These are phyloP conservation scores for Apotomis capreana DNA, from an alignment of 2,888 invertebrate genomes.

Conservation along the genomic window DNA sequence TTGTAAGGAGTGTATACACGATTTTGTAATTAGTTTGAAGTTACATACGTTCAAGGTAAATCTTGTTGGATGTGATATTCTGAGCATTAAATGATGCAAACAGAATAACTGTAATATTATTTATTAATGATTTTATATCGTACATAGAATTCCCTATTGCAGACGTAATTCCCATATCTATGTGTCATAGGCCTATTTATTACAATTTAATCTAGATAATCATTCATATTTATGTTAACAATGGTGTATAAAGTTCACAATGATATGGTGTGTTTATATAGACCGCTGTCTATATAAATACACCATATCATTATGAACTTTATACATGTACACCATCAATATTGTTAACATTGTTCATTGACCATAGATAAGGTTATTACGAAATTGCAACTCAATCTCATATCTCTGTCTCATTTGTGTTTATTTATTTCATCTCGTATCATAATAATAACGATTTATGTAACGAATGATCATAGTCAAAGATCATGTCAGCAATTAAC, in stretches of 20 bases:
- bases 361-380: not conserved
- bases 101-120: not conserved
- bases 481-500: slow-evolving; percentile 20
- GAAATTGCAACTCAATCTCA: not conserved
- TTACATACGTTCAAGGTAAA: not conserved
- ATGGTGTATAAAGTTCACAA: slow-evolving; percentile 1
- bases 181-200: slow-evolving; percentile 9
- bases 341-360: too few relatives aligned
- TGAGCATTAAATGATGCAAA: not conserved
- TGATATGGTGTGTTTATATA: not conserved
- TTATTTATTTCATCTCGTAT: not conserved
- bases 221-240: slow-evolving; percentile 13
- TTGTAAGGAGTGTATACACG: slow-evolving; percentile 31
- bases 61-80: not conserved
- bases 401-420: not conserved
- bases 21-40: slow-evolving; percentile 3
- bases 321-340: too few relatives aligned
- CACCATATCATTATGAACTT: not conserved
- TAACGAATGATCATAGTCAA: slow-evolving; percentile 6
- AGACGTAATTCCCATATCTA: slow-evolving; percentile 7
- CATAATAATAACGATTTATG: slow-evolving; percentile 6
- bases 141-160: not conserved
- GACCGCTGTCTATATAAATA: not conserved
- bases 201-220: slow-evolving; percentile 25
- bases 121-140: not conserved